Evolutionary conservation across 2,113 vertebrate genomes (phyloP).

Genomic region (Pterocles orientalis): DNA sequence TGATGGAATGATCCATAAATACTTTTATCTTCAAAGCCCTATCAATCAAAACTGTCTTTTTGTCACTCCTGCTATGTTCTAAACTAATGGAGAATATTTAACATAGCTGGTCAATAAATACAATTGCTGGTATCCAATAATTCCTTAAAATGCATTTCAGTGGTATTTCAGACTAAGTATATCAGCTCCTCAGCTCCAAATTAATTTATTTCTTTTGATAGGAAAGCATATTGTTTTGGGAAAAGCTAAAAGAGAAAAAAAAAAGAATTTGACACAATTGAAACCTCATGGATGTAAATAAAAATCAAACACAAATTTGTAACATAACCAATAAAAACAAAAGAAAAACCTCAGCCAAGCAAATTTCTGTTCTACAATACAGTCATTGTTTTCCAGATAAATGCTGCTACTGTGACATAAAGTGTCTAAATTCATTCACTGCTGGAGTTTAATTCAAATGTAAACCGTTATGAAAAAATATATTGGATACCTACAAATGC

Average conservation of each 20-base stretch:
- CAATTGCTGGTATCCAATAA: background rate
- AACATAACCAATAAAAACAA: background rate
- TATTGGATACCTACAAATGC: background rate
- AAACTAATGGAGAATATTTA: background rate
- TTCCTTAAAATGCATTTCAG: background rate
- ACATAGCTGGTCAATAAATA: background rate
- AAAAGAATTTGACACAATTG: background rate
- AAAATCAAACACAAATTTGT: background rate
- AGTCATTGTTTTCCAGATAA: slow-evolving; percentile 10
- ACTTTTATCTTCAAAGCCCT: background rate
- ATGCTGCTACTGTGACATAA: background rate
- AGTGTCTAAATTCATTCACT: slow-evolving; percentile 35
- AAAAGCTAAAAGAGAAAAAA: background rate
- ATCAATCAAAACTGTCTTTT: background rate
- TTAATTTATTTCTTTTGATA: background rate
- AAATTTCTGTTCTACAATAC: background rate
- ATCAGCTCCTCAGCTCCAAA: background rate
- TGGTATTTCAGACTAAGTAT: background rate
- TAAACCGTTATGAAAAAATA: slow-evolving; percentile 59
- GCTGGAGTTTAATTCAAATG: slow-evolving; percentile 12
- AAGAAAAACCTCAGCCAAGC: background rate
- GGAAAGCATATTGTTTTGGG: background rate
- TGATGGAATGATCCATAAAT: background rate
- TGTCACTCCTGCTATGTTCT: background rate
- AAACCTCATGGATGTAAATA: background rate